Evolutionary conservation across 2,888 invertebrate genomes (phyloP), one percentile per base, ranked within the genome.

Genomic region (Dione vanillae): DNA sequence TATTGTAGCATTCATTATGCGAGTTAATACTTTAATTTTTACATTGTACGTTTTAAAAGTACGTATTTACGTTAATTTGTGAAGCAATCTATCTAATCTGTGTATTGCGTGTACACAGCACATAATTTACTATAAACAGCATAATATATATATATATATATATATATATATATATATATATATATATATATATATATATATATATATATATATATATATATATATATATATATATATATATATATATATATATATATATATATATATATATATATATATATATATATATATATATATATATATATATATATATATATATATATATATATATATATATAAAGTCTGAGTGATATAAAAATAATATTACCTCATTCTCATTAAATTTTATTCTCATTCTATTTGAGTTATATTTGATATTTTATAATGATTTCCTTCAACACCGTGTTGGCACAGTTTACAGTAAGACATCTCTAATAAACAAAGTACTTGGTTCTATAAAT

Each of bases 321-420:
- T 7, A 35, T 12, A 16, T 12, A 6, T 6, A 9, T 41, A 52
- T 16, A 0, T 52, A 12, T 16, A 14, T 19, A 14, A 19, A 0
- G 3, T 43, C 43, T 20, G 9, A 19, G 59, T 59, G 43, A 59
- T 14, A 41, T 20, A 59, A 43, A 56, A 43, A 20, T 43, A 58
- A 20, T n/a, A 20, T n/a, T 43, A 43, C 40, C 16, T 59, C 20
- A 59, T 59, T 59, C 20, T 59, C 20, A 19, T 12, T 59, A 59
- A 59, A 43, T 59, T 59, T 41, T 40, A 59, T 20, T 5, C 20
- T 59, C 20, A 59, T 40, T 20, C 41, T 59, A 41, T 59, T 59
- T 41, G 20, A n/a, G 14, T 3, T 35, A 35, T 3, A 14, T 35
- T 54, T 54, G 9, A 54, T 54, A 54, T n/a, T 54, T 54, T n/a